A percentile compares a stretch with the other conserved stretches of the same genome.
phyloP scores from a whole-genome alignment of 2,888 invertebrate genomes.

The Agrotis puta region DNA sequence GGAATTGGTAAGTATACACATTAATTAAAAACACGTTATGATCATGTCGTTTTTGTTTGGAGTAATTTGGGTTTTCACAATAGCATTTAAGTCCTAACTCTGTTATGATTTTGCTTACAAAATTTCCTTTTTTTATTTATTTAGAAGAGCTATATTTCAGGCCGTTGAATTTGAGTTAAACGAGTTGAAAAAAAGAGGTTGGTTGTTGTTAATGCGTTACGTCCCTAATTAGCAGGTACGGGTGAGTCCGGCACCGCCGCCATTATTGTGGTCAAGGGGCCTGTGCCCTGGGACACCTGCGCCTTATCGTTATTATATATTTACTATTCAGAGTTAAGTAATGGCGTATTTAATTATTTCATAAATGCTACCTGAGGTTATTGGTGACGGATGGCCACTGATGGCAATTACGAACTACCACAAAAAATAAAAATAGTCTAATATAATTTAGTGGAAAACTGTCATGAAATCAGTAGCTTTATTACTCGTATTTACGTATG shows the following conservation, averaged over 20 bases:
- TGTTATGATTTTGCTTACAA: slow-evolving; percentile 48
- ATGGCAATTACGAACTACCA: not conserved
- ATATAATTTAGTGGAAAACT: not conserved
- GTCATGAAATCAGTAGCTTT: not conserved
- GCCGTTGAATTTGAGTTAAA: slow-evolving; percentile 62
- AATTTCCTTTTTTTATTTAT: slow-evolving; percentile 39
- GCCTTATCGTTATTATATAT: slow-evolving; percentile 52
- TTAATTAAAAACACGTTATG: slow-evolving; percentile 63
- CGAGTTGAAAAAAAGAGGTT: slow-evolving; percentile 66
- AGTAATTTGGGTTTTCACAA: slow-evolving; percentile 49
- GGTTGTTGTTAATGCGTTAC: slow-evolving; percentile 65
- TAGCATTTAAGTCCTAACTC: slow-evolving; percentile 46
- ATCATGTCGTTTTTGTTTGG: slow-evolving; percentile 48
- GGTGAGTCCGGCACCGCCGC: slow-evolving; percentile 60
- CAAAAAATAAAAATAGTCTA: not conserved
- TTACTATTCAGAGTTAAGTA: slow-evolving; percentile 45
- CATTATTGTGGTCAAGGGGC: slow-evolving; percentile 69
- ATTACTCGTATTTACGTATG: too few species aligned
- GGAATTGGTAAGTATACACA: slow-evolving; percentile 55
- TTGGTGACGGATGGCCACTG: not conserved
- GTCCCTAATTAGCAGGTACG: slow-evolving; percentile 71
- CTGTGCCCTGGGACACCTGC: slow-evolving; percentile 68
- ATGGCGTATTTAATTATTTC: slow-evolving; percentile 38
- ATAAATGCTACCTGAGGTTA: slow-evolving; percentile 15
- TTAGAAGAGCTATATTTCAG: slow-evolving; percentile 55